A percentile compares a stretch with the other conserved stretches of the same genome.
Conservation (phyloP, 2,888 invertebrate genomes). For the Caenorhabditis afra region DNA sequence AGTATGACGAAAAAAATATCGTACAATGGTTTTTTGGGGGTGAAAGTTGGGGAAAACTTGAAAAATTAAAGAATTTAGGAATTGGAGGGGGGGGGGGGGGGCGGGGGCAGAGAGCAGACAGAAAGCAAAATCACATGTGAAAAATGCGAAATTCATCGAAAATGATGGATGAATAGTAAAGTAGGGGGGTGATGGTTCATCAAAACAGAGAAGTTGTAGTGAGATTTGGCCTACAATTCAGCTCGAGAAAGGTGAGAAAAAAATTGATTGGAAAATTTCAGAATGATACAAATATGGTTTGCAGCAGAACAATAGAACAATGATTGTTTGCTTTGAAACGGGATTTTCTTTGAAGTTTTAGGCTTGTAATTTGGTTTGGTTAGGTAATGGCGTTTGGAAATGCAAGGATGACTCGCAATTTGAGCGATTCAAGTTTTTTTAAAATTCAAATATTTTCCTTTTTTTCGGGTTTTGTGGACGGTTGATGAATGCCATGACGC, state of each 20-base stretch:
- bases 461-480: too few relatives aligned
- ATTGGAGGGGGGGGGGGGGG: too few relatives aligned
- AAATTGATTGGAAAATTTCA: not conserved
- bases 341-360: too few relatives aligned
- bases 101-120: constrained; percentile 3
- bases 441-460: too few relatives aligned
- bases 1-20: not conserved
- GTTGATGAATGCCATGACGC: constrained; percentile 21
- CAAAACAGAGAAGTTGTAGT: constrained; percentile 40
- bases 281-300: not conserved
- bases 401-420: not conserved
- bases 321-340: too few relatives aligned
- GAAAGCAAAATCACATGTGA: not conserved
- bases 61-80: not conserved
- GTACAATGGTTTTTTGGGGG: too few relatives aligned
- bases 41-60: not conserved
- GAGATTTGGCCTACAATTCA: constrained; percentile 47
- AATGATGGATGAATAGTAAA: constrained; percentile 29
- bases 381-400: not conserved
- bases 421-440: not conserved
- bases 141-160: constrained; percentile 29
- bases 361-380: too few relatives aligned
- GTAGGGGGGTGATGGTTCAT: not conserved
- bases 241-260: constrained; percentile 21
- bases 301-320: not conserved